phyloP scores from a whole-genome alignment of 2,797 vertebrate genomes.

The Tokudaia muenninki region DNA sequence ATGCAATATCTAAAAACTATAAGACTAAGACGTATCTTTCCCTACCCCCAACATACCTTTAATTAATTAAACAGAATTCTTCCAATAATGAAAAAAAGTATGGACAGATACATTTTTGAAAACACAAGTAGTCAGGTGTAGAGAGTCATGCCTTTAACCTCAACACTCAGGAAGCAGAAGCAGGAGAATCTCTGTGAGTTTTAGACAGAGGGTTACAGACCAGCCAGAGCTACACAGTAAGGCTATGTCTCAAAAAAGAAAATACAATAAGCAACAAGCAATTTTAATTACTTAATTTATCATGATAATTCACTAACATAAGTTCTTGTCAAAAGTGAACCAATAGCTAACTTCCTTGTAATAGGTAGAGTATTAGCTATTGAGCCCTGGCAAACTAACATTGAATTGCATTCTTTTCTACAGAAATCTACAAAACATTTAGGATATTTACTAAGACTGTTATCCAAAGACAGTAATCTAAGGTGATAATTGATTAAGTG shows the following conservation, averaged over 20 bases:
- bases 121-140: not conserved
- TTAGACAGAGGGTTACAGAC: not conserved
- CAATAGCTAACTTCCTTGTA: not conserved
- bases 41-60: rapidly evolving
- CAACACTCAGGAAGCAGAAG: not conserved
- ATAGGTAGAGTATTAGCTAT: not conserved
- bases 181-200: not conserved
- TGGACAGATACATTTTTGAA: not conserved
- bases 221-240: not conserved
- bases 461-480: not conserved
- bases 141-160: not conserved
- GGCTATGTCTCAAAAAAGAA: not conserved
- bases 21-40: not conserved
- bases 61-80: conserved; percentile 36
- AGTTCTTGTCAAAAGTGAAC: not conserved
- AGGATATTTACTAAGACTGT: not conserved
- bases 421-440: conserved; percentile 30
- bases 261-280: not conserved
- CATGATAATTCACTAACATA: not conserved
- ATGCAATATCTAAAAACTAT: conserved; percentile 1
- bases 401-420: not conserved
- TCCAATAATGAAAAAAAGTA: conserved; percentile 40
- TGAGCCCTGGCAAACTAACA: not conserved
- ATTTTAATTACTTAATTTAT: conserved; percentile 16
- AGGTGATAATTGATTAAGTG: not conserved